phyloP scores from a whole-genome alignment of 2,797 vertebrate species.

The Periophthalmus magnuspinnatus region DNA sequence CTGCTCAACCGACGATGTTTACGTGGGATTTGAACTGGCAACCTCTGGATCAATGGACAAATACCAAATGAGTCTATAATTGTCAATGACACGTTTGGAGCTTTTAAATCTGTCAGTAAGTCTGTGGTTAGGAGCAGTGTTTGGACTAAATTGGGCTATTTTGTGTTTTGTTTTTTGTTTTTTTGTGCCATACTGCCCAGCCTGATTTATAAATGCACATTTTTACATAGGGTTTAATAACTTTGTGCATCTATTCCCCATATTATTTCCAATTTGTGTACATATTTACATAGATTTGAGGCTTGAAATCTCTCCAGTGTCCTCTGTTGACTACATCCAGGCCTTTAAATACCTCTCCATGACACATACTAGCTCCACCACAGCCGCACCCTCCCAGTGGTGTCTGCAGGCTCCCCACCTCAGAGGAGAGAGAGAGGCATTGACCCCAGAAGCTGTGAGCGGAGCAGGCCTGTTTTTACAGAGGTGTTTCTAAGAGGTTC shows the following conservation, averaged over 20 bases:
- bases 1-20: no score
- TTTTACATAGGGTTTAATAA: not conserved
- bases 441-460: constrained; percentile 11
- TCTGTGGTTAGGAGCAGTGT: no score
- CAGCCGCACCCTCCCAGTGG: not conserved
- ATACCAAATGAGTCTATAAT: no score
- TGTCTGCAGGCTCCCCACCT: not conserved
- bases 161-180: no score
- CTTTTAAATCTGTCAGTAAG: no score
- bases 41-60: no score
- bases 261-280: not conserved
- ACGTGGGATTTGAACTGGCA: no score
- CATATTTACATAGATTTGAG: not conserved
- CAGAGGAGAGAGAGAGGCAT: not conserved
- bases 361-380: not conserved
- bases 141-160: no score
- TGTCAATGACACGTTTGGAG: no score
- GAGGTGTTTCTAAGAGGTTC: constrained; percentile 29
- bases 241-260: not conserved
- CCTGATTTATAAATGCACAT: not conserved
- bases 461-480: constrained; percentile 30
- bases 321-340: not conserved
- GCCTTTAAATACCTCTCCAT: not conserved
- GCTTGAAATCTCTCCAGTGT: not conserved
- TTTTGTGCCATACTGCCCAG: not conserved